Evolutionary conservation across 1,140 invertebrate genomes (phyloP).

Genomic region (Drosophila guanche): DNA sequence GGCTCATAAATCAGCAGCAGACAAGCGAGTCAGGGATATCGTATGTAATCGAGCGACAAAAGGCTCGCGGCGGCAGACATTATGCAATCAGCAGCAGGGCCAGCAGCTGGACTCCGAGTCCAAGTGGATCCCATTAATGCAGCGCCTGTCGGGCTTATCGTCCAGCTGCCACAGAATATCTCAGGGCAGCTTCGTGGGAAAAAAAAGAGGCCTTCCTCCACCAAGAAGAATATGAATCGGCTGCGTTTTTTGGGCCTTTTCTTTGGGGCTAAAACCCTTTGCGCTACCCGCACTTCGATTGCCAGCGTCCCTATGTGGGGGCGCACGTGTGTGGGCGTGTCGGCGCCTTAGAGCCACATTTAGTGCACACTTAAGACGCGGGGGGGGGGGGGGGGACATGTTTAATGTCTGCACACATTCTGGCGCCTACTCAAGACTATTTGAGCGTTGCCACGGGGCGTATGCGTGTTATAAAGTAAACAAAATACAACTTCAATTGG

Average conservation of each 20-base stretch:
- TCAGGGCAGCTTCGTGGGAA: conserved; percentile 21
- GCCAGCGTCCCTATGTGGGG: no score
- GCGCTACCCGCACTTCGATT: conserved; percentile 33
- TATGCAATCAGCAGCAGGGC: conserved; percentile 29
- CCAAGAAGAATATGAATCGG: conserved; percentile 46
- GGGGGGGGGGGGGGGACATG: no score
- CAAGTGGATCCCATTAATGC: conserved; percentile 41
- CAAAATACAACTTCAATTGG: conserved; percentile 55
- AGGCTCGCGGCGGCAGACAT: conserved; percentile 13
- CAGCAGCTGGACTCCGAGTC: conserved; percentile 5
- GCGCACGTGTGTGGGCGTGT: conserved; percentile 41
- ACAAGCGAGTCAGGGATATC: conserved; percentile 2
- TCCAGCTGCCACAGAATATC: conserved; percentile 26
- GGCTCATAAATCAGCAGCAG: conserved; percentile 32
- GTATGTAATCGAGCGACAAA: conserved; percentile 16
- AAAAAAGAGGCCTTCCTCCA: no score
- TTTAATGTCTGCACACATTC: conserved; percentile 64
- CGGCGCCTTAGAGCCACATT: conserved; percentile 58
- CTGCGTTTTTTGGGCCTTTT: conserved; percentile 20
- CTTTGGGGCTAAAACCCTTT: conserved; percentile 32
- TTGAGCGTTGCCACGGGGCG: conserved; percentile 61
- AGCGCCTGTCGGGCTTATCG: conserved; percentile 49
- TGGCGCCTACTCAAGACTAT: conserved; percentile 53
- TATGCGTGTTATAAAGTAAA: conserved; percentile 75
- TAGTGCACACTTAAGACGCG: conserved; percentile 62